Conservation (phyloP, 2,888 invertebrate species). For the Apamea anceps region DNA sequence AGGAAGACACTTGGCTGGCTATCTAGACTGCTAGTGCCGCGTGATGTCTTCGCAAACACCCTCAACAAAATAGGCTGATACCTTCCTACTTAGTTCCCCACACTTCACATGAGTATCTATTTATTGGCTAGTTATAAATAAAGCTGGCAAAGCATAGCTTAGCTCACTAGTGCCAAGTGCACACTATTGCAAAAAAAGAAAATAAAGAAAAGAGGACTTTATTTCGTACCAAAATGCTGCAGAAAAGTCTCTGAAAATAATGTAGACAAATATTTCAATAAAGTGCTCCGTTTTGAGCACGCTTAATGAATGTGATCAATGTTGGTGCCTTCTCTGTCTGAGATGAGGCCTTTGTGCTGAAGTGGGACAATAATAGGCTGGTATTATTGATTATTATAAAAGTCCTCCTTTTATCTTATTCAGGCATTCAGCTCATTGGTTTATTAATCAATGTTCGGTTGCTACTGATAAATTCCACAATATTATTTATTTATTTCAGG, state of each 20-base stretch:
- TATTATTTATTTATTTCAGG: too few species aligned
- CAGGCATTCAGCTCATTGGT: not conserved
- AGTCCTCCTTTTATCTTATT: not conserved
- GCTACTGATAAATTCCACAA: not conserved
- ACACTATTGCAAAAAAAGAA: not conserved
- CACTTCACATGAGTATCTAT: not conserved
- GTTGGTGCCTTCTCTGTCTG: not conserved
- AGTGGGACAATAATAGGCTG: not conserved
- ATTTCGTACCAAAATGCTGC: not conserved
- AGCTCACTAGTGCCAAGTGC: not conserved
- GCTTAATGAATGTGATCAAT: not conserved
- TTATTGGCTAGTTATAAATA: not conserved
- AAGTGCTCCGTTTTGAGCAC: not conserved
- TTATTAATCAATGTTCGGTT: not conserved
- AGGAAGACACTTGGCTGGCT: constrained; percentile 19
- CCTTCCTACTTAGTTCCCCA: not conserved
- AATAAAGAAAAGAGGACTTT: not conserved
- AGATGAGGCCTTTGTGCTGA: not conserved
- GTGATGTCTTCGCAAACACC: not conserved
- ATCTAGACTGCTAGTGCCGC: not conserved
- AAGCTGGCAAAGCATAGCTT: not conserved
- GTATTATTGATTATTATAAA: not conserved
- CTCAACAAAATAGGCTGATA: not conserved
- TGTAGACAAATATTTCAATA: not conserved
- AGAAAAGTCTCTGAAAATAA: not conserved